Percentiles rank a stretch among this genome's conserved stretches.
Conservation (phyloP, 2,888 invertebrate genomes). For the Chaitophorus viminalis region DNA sequence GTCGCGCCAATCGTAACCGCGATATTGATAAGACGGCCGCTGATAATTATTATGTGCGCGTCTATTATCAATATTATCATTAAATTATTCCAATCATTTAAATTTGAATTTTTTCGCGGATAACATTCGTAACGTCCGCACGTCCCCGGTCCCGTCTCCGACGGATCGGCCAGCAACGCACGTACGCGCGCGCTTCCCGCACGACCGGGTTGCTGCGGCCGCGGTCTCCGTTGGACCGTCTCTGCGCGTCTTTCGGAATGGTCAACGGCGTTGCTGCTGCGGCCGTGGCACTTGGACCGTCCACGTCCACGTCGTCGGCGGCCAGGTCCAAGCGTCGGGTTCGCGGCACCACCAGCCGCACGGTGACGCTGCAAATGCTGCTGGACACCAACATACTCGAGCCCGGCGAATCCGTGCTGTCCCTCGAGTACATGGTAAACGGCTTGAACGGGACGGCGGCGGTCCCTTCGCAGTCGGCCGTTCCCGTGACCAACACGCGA, state of each 20-base stretch:
- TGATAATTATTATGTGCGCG: slow-evolving; percentile 36
- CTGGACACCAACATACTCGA: slow-evolving; percentile 85
- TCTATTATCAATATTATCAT: slow-evolving; percentile 51
- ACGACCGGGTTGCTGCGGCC: background rate
- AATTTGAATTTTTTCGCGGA: slow-evolving; percentile 57
- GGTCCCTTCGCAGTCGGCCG: no score
- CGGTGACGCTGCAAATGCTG: slow-evolving; percentile 86
- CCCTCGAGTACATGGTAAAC: slow-evolving; percentile 87
- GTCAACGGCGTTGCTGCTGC: background rate
- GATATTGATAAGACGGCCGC: background rate
- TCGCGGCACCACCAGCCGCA: slow-evolving; percentile 69
- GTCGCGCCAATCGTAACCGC: no score
- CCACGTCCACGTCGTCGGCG: no score
- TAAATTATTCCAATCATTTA: slow-evolving; percentile 45
- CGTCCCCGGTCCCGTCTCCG: background rate
- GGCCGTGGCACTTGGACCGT: background rate
- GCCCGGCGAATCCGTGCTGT: slow-evolving; percentile 85
- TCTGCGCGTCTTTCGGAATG: background rate
- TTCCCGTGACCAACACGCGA: no score
- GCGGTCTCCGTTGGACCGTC: background rate
- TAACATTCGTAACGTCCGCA: slow-evolving; percentile 17
- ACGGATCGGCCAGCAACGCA: background rate
- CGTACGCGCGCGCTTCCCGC: background rate
- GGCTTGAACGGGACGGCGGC: background rate
- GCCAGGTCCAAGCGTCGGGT: slow-evolving; percentile 4